Evolutionary conservation across 2,797 vertebrate species (phyloP), one percentile per base, ranked within the genome.

Genomic region (Lacerta viridis): DNA sequence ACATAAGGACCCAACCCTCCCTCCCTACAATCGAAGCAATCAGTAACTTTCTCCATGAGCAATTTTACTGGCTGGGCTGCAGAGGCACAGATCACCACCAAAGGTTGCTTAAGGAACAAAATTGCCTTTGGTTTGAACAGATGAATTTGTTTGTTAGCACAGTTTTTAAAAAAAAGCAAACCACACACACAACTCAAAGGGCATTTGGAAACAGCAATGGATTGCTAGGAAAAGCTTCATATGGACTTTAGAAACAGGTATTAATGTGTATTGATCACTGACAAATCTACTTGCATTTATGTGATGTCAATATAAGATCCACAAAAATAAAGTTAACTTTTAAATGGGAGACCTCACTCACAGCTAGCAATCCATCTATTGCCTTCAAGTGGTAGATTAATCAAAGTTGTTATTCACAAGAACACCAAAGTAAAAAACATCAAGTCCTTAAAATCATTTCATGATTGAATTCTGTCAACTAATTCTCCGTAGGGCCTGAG

Each of bases 101-200:
- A 91, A 75, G 77, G 87, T 50, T 64, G 23, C 50, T 0, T 4
- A 66, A 71, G 23, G n/a, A 84, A 78, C 64, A 91, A 80, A 89
- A 0, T 43, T 6, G n/a, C 20, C 78, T 80, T 29, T 39, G n/a
- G 61, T 79, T 86, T 84, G 68, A 83, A 88, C 1, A 27, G 76
- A 9, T 27, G 20, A 74, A 81, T 76, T 88, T 87, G 77, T 36
- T 87, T 80, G 25, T 68, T 78, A 75, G 50, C n/a, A 86, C 43
- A 88, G 78, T 36, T n/a, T 50, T 43, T 50, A 11, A 33, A 83
- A 5, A 9, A 46, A 84, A 5, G 43, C 86, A 50, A 50, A 50
- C 46, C 46, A 50, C 46, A 50, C 46, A 50, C 13, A 55, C 50
- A 55, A 55, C 3, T 55, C 20, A 36, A 83, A 25, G 13, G 76